A percentile compares a stretch with the other conserved stretches of the same genome.
Evolutionary conservation across 92 coral and sea anemone genomes (phyloP).

Genomic region (Zoanthus sociatus): DNA sequence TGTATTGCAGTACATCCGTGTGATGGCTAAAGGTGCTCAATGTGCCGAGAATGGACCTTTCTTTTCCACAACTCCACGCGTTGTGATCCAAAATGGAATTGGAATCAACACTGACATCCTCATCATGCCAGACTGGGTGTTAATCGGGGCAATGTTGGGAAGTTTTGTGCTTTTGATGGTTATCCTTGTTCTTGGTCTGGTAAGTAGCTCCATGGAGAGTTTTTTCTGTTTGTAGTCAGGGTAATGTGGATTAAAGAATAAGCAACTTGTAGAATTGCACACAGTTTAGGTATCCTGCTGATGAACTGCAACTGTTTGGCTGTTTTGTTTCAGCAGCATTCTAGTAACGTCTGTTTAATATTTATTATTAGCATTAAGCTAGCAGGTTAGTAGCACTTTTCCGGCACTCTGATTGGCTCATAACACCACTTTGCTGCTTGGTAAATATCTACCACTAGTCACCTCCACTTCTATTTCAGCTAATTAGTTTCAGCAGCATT

Average conservation of each 20-base stretch:
- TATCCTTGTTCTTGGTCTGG: conserved; percentile 86
- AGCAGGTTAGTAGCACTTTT: no score
- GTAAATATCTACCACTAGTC: no score
- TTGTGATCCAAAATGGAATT: conserved; percentile 92
- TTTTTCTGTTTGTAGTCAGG: background rate
- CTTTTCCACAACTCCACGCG: conserved; percentile 95
- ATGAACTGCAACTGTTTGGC: no score
- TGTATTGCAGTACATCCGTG: conserved; percentile 84
- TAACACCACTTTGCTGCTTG: no score
- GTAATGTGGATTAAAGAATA: background rate
- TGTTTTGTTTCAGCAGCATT: no score
- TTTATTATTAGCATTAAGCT: no score
- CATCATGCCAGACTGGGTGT: conserved; percentile 97
- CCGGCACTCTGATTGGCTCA: no score
- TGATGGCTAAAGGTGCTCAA: conserved; percentile 96
- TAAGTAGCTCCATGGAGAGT: conserved; percentile 39
- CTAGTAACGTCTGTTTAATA: no score
- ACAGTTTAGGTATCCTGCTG: no score
- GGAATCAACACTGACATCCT: conserved; percentile 86
- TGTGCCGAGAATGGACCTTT: conserved; percentile 98
- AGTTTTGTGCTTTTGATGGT: conserved; percentile 81
- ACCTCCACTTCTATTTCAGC: no score
- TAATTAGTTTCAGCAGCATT: no score
- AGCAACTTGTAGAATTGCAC: no score
- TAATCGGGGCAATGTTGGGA: conserved; percentile 96